A percentile compares a stretch with the other conserved stretches of the same genome.
Conservation (phyloP, 2,888 invertebrate species). For the Ennomos quercinarius region DNA sequence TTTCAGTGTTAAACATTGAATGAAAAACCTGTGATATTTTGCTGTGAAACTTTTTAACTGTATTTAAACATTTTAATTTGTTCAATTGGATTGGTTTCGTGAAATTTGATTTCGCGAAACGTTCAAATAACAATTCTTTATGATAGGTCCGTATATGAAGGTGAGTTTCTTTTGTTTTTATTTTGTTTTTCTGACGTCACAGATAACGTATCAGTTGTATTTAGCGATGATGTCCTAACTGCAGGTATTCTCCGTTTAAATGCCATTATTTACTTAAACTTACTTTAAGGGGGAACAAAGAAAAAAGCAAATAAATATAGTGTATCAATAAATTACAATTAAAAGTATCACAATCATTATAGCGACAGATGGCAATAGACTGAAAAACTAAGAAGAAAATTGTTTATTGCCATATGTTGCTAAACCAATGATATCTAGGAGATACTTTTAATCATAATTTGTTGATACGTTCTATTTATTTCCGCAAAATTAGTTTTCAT, state of each 20-base stretch:
- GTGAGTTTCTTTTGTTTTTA: constrained; percentile 63
- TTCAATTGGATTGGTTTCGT: constrained; percentile 68
- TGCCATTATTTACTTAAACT: constrained; percentile 30
- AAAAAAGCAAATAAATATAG: no score
- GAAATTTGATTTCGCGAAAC: constrained; percentile 81
- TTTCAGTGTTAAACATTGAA: constrained; percentile 45
- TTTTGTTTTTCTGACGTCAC: constrained; percentile 38
- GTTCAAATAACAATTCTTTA: constrained; percentile 72
- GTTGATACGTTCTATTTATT: no score
- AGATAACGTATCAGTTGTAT: constrained; percentile 25
- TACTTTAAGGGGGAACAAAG: no score
- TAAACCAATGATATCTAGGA: no score
- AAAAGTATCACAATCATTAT: no score
- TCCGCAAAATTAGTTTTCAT: no score
- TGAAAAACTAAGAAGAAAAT: no score
- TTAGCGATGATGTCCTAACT: constrained; percentile 20
- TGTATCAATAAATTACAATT: no score
- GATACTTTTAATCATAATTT: no score
- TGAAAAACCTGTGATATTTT: constrained; percentile 71
- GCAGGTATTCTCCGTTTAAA: constrained; percentile 27
- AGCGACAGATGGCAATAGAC: no score
- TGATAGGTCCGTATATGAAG: constrained; percentile 85
- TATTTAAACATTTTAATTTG: constrained; percentile 29
- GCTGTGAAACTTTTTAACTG: constrained; percentile 66
- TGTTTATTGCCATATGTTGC: no score